Evolutionary conservation across 2,797 vertebrate genomes (phyloP).

Genomic region (Euphonia xanthogaster): DNA sequence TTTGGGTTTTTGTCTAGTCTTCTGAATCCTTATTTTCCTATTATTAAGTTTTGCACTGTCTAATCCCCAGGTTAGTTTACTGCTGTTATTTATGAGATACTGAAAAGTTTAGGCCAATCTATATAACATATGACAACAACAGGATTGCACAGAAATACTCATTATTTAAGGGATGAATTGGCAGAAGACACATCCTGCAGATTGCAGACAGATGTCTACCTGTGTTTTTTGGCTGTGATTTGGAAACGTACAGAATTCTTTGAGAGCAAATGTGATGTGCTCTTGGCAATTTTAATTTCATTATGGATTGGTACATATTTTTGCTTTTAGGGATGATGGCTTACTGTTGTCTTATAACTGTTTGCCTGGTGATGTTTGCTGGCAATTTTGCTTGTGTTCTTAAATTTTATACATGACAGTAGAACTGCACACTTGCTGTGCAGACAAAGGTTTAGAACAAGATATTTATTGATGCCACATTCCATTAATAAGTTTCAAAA

Average conservation of each 20-base stretch:
- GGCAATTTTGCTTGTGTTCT: not conserved
- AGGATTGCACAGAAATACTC: not conserved
- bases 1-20: not conserved
- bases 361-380: not conserved
- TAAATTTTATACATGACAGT: not conserved
- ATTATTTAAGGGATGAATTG: not conserved
- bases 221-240: conserved; percentile 13
- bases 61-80: not conserved
- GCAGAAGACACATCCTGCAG: not conserved
- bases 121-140: not conserved
- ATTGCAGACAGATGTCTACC: conserved; percentile 15
- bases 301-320: not conserved
- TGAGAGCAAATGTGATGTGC: not conserved
- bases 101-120: not conserved
- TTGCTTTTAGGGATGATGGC: not conserved
- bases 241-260: conserved; percentile 1
- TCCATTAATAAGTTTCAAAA: not conserved
- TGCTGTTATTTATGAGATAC: not conserved
- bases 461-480: not conserved
- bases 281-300: not conserved
- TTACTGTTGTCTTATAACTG: not conserved
- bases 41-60: not conserved
- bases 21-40: not conserved
- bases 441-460: not conserved
- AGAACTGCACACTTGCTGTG: not conserved